Evolutionary conservation across 2,797 vertebrate genomes (phyloP), one percentile per base, ranked within the genome.

Genomic region (Taeniopygia guttata): DNA sequence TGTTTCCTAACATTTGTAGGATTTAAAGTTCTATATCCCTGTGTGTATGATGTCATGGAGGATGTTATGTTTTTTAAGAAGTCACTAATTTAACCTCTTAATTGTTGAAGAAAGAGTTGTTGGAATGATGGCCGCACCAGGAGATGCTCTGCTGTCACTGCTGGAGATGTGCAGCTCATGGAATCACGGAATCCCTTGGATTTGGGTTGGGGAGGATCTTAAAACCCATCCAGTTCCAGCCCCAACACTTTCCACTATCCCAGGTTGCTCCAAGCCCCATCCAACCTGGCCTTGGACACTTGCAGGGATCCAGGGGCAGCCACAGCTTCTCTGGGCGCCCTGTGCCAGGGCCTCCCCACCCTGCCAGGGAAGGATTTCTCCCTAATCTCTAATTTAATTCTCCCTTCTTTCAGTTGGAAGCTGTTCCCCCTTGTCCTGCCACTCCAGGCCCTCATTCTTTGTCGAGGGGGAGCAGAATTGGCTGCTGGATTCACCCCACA

Each of bases 231-330:
- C 43, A 55, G 9, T n/a, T 10, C 16, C 63, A 68, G 9, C 9
- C 21, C 36, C 49, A n/a, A 12, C n/a, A 51, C 17, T 58, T 83
- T 19, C 64, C n/a, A 14, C 25, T 2, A 0, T 14, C 63, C 49
- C 63, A 55, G 32, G 16, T 0, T 29, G 22, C 45, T 43, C 63
- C 70, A 59, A 54, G 6, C 34, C 29, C 60, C 0, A 0, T 59
- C 30, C 55, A 78, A 0, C 18, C 49, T 43, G 59, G 36, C 27
- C 27, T 64, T 17, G 51, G 27, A 8, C 32, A 29, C 7, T 45
- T 1, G 32, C 43, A 64, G 32, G 19, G 51, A 23, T 72, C 6
- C 55, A 52, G 66, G 4, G 26, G 7, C n/a, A 60, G 38, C 54
- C 82, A 10, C 52, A 76, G 63, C n/a, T 60, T 7, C 73, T 40